phyloP scores from a whole-genome alignment of 2,113 vertebrate genomes.

The Pachyramphus minor region DNA sequence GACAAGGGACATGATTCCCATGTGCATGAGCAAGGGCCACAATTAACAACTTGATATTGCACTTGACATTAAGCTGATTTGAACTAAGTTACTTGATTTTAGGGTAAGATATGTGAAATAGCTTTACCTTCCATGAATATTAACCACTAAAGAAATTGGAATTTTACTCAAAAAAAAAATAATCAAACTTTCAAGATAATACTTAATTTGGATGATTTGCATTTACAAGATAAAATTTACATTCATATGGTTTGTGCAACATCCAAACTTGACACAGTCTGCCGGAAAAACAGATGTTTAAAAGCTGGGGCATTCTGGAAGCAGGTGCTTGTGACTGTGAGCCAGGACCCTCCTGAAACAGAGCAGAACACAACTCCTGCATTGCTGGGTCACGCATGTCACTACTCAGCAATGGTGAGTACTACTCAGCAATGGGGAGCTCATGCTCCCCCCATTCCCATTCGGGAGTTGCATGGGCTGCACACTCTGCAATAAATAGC shows the following conservation, averaged over 20 bases:
- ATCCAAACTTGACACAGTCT: neutral
- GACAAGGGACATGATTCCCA: neutral
- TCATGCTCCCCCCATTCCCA: neutral
- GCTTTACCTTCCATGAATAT: neutral
- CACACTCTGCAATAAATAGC: neutral
- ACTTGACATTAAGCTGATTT: neutral
- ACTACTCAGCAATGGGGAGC: neutral
- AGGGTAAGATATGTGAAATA: neutral
- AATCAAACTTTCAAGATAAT: neutral
- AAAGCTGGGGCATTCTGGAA: neutral
- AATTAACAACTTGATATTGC: neutral
- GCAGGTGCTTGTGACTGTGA: neutral
- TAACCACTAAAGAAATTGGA: neutral
- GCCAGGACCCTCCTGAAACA: neutral
- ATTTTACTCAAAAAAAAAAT: neutral
- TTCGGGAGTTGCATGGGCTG: neutral
- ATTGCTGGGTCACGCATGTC: neutral
- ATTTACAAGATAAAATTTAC: neutral
- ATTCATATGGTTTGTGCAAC: neutral
- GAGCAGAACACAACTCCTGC: neutral
- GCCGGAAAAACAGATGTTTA: neutral
- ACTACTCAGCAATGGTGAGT: constrained; percentile 15
- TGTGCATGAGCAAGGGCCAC: neutral
- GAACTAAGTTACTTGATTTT: neutral
- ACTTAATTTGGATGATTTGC: neutral